A percentile compares a stretch with the other conserved stretches of the same genome.
These are phyloP conservation scores for Hybos culiciformis DNA, from an alignment of 2,888 invertebrate species.

Conservation along the genomic window DNA sequence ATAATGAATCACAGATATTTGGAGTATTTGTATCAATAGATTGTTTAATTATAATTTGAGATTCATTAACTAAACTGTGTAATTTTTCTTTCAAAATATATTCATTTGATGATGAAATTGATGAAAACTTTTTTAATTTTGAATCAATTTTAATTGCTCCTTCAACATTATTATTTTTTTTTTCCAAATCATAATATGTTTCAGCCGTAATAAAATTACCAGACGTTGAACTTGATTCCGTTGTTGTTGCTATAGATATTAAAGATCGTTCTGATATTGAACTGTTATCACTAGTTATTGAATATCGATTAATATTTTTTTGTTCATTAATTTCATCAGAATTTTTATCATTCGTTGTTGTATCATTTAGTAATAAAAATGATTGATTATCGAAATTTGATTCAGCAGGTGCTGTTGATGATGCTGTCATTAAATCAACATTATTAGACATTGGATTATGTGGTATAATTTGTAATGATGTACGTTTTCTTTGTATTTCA, in stretches of 20 bases:
- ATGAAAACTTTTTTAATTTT: slow-evolving; percentile 17
- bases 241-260: slow-evolving; percentile 18
- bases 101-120: slow-evolving; percentile 30
- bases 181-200: slow-evolving; percentile 30
- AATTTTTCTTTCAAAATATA: slow-evolving; percentile 33
- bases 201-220: slow-evolving; percentile 20
- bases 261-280: slow-evolving; percentile 12
- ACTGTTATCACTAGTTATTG: not conserved
- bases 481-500: slow-evolving; percentile 31
- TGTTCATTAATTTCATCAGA: too few relatives aligned
- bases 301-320: too few relatives aligned
- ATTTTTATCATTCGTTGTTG: slow-evolving; percentile 7
- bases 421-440: too few relatives aligned
- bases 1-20: slow-evolving; percentile 22
- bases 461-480: slow-evolving; percentile 32
- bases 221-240: slow-evolving; percentile 15
- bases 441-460: too few relatives aligned
- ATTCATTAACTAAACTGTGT: slow-evolving; percentile 30
- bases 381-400: slow-evolving; percentile 5
- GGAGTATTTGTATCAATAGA: slow-evolving; percentile 8
- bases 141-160: slow-evolving; percentile 16
- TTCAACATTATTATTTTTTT: slow-evolving; percentile 27
- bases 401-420: slow-evolving; percentile 9
- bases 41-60: slow-evolving; percentile 12
- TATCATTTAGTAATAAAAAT: slow-evolving; percentile 12